Evolutionary conservation across 2,888 invertebrate species (phyloP).

Genomic region (Cepaea hortensis): DNA sequence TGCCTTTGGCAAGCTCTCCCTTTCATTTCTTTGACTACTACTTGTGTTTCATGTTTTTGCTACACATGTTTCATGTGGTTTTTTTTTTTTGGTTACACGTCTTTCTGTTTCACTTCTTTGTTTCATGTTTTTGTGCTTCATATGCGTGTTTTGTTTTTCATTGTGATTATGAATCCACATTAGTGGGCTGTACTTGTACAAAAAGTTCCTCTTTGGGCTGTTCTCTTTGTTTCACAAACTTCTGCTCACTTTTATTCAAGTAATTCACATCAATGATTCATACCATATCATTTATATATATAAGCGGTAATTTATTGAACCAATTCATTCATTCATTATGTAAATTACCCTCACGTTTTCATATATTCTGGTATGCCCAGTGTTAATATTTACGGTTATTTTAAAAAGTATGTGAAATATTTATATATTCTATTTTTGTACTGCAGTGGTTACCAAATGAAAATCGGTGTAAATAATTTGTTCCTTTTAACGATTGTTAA

Average conservation of each 20-base stretch:
- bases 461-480: neutral
- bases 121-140: too few relatives aligned
- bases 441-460: neutral
- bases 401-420: neutral
- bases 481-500: neutral
- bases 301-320: conserved; percentile 22
- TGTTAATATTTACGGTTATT: neutral
- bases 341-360: neutral
- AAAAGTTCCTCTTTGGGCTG: too few relatives aligned
- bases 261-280: neutral
- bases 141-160: too few relatives aligned
- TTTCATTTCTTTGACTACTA: too few relatives aligned
- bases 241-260: neutral
- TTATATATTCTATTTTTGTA: conserved; percentile 23
- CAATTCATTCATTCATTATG: conserved; percentile 31
- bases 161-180: too few relatives aligned
- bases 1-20: too few relatives aligned
- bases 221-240: neutral
- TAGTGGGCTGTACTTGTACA: too few relatives aligned
- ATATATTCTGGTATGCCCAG: neutral
- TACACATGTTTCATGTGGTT: too few relatives aligned
- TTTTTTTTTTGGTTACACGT: too few relatives aligned
- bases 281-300: neutral
- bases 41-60: too few relatives aligned
- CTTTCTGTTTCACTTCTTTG: too few relatives aligned